These are phyloP conservation scores for Rhagoletis zephyria DNA, from an alignment of 1,140 invertebrate species.

Conservation along the genomic window DNA sequence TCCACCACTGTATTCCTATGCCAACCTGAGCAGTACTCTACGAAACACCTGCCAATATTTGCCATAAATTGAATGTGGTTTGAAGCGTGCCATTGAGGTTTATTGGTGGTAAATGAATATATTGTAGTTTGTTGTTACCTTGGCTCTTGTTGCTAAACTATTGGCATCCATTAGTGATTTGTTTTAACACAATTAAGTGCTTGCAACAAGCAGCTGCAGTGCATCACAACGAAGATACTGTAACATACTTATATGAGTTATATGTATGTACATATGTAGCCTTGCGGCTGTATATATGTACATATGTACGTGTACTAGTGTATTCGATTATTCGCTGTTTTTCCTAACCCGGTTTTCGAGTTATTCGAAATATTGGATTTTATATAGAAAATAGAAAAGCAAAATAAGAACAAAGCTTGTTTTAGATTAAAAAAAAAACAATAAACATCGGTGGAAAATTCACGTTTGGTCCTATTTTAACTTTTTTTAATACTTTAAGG, in stretches of 20 bases:
- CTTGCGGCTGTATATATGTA: neutral
- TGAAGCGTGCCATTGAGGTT: neutral
- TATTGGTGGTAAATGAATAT: neutral
- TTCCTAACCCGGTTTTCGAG: too few species aligned
- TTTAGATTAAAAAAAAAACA: too few species aligned
- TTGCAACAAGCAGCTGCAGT: constrained; percentile 17
- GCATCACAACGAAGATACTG: neutral
- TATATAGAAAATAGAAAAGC: too few species aligned
- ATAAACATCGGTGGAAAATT: too few species aligned
- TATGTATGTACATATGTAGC: neutral
- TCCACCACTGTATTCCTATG: neutral
- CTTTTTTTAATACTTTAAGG: too few species aligned
- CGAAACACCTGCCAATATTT: neutral
- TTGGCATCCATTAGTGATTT: constrained; percentile 71
- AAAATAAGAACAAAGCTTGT: too few species aligned
- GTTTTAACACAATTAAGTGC: constrained; percentile 65
- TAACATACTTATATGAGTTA: neutral
- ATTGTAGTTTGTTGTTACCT: neutral
- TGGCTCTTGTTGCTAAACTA: neutral
- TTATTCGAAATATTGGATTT: too few species aligned
- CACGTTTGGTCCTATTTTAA: too few species aligned
- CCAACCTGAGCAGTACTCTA: neutral
- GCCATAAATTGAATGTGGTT: neutral
- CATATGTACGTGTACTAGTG: neutral
- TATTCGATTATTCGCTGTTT: neutral